Evolutionary conservation across 2,888 invertebrate species (phyloP), one percentile per base, ranked within the genome.

Genomic region (Zonitis immaculata): DNA sequence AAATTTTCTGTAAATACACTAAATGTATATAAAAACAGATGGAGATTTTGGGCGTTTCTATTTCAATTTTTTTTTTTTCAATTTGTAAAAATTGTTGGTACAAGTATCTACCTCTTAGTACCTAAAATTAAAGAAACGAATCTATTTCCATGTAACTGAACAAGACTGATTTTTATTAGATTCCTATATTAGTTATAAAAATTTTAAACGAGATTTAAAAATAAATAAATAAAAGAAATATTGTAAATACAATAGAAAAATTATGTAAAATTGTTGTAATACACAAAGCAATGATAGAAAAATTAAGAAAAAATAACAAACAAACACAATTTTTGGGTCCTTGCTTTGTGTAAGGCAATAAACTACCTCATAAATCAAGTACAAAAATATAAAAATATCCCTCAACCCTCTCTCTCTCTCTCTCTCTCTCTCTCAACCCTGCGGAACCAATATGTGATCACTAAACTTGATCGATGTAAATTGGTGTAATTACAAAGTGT

Each of bases 131-230:
- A 30, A 52, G 30, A 52, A 49, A 47, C 54, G 52, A 59, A 60
- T 62, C 58, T 61, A 61, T 59, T 64, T 66, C 61, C 58, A 59
- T 63, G 69, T 67, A 70, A 73, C 69, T 68, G 52, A 65, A 75
- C 71, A 76, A 76, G 76, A 76, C 76, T 76, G 76, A 76, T 76
- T 76, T 76, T 76, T 67, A 72, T 73, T 74, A 75, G 74, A 71
- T 68, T 69, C 69, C 68, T 70, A 69, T 44, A 62, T 57, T 59
- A 51, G 58, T n/a, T n/a, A n/a, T n/a, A n/a, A n/a, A n/a, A n/a
- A n/a, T n/a, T n/a, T n/a, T n/a, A n/a, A n/a, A n/a, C n/a, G n/a
- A n/a, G n/a, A n/a, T 57, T 60, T 60, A 58, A 59, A 59, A 61
- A 48, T 54, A 49, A 54, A 53, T 57, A 55, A 51, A 61, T 53